These are phyloP conservation scores for Lagocephalus sceleratus DNA, from an alignment of 2,797 vertebrate genomes.

Conservation along the genomic window DNA sequence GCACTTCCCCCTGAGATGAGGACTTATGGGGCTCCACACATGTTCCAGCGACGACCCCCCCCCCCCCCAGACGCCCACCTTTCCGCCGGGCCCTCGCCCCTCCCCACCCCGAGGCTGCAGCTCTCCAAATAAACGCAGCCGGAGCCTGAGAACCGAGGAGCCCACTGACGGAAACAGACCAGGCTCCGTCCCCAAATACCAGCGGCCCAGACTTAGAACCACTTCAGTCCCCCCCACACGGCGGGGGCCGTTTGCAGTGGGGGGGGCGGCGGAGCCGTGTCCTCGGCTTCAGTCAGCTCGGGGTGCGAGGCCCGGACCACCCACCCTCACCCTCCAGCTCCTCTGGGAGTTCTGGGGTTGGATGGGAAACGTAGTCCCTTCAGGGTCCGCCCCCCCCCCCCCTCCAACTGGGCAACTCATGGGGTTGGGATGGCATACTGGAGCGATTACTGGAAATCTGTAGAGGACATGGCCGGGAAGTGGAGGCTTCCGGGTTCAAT, in stretches of 20 bases:
- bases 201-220: constrained; percentile 38
- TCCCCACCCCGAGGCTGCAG: constrained; percentile 2
- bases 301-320: too few species aligned
- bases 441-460: too few species aligned
- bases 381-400: too few species aligned
- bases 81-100: constrained; percentile 6
- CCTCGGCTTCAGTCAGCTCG: too few species aligned
- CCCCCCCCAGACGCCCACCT: constrained; percentile 13
- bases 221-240: constrained; percentile 13
- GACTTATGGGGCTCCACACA: constrained; percentile 29
- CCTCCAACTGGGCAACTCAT: too few species aligned
- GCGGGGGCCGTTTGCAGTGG: too few species aligned
- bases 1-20: constrained; percentile 25
- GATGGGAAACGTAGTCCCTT: too few species aligned
- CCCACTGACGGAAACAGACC: constrained; percentile 44
- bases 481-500: too few species aligned
- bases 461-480: too few species aligned
- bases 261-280: background rate
- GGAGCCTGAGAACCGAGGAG: constrained; percentile 54
- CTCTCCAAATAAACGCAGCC: constrained; percentile 32
- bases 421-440: too few species aligned
- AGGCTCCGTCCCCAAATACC: constrained; percentile 29
- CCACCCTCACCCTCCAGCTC: too few species aligned
- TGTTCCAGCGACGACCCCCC: constrained; percentile 23
- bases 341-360: too few species aligned